phyloP scores from a whole-genome alignment of 2,113 vertebrate species.

The Sturnira hondurensis region DNA sequence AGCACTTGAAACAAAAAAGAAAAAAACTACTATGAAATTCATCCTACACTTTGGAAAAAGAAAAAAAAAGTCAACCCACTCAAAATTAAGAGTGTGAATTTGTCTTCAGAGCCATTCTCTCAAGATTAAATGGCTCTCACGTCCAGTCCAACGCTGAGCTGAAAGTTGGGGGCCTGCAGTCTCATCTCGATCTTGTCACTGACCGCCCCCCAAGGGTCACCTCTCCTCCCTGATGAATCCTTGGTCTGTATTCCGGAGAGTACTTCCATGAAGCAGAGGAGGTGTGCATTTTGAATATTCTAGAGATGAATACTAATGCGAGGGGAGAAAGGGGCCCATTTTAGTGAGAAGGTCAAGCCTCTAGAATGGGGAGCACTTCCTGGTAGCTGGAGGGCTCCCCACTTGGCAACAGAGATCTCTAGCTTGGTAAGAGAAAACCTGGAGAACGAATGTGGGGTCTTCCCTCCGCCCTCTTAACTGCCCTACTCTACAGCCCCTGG shows the following conservation, averaged over 20 bases:
- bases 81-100: slow-evolving; percentile 50
- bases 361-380: background rate
- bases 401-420: background rate
- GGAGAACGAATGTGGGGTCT: background rate
- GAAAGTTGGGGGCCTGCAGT: background rate
- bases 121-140: background rate
- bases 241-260: background rate
- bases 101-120: slow-evolving; percentile 17
- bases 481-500: slow-evolving; percentile 46
- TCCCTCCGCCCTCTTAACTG: background rate
- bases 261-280: background rate
- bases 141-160: background rate
- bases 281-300: background rate
- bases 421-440: background rate
- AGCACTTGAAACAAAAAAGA: slow-evolving; percentile 66
- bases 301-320: background rate
- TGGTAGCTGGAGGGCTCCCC: background rate
- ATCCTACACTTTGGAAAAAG: slow-evolving; percentile 48
- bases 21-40: slow-evolving; percentile 65
- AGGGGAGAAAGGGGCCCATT: background rate
- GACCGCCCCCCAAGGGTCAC: background rate
- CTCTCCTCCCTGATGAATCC: background rate
- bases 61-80: slow-evolving; percentile 59
- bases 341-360: background rate
- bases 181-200: background rate